Conservation (phyloP, 2,888 invertebrate species). For the Agrotis clavis region DNA sequence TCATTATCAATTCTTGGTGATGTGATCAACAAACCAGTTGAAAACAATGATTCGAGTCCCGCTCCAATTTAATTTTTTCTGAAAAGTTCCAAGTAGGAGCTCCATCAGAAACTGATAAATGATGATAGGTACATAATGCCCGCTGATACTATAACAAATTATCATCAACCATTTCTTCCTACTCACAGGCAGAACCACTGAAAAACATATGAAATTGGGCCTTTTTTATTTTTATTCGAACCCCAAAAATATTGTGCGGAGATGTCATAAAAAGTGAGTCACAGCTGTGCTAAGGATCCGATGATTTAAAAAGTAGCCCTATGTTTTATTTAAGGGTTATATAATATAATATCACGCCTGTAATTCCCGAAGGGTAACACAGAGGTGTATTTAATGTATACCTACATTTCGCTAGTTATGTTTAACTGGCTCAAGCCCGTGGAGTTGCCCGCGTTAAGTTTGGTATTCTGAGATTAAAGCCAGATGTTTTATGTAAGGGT, state of each 20-base stretch:
- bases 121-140: background rate
- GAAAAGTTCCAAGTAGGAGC: background rate
- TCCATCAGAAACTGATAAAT: background rate
- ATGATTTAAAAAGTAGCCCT: slow-evolving; percentile 27
- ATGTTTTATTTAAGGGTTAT: slow-evolving; percentile 29
- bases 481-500: too few relatives aligned
- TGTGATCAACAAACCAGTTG: slow-evolving; percentile 4
- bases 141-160: slow-evolving; percentile 7
- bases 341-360: background rate
- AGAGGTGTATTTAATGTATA: background rate
- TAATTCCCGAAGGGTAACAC: too few relatives aligned
- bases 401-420: background rate
- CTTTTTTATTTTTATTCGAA: background rate
- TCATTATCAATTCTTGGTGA: background rate
- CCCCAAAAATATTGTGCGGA: slow-evolving; percentile 31
- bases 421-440: background rate
- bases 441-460: too few relatives aligned
- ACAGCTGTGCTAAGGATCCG: slow-evolving; percentile 51
- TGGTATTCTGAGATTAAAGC: too few relatives aligned
- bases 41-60: background rate
- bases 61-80: too few relatives aligned
- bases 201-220: background rate
- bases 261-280: slow-evolving; percentile 32
- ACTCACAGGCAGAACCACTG: slow-evolving; percentile 1
- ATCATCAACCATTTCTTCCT: background rate